Evolutionary conservation across 1,140 invertebrate species (phyloP).

Genomic region (Diachasmimorpha longicaudata): DNA sequence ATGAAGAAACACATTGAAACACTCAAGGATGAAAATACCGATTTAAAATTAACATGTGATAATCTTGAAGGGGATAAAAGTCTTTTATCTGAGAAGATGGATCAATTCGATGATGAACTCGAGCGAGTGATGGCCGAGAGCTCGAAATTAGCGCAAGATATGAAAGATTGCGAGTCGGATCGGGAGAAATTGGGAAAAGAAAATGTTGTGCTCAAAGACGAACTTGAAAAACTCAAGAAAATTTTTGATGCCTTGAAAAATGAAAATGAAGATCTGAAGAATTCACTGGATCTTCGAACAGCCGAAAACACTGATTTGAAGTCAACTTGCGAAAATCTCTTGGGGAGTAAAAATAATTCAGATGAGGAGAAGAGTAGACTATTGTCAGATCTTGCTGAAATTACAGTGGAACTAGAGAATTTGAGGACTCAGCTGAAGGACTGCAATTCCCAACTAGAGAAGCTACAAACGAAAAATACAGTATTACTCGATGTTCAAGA

Average conservation of each 20-base stretch:
- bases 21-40: not conserved
- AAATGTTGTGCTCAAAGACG: not conserved
- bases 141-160: not conserved
- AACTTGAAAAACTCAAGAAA: slow-evolving; percentile 7
- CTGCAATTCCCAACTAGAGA: not conserved
- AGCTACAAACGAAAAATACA: not conserved
- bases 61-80: not conserved
- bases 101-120: not conserved
- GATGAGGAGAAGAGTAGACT: not conserved
- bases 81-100: not conserved
- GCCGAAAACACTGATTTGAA: not conserved
- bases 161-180: not conserved
- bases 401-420: not conserved
- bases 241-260: not conserved
- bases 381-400: not conserved
- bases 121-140: slow-evolving; percentile 4
- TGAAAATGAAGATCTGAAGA: not conserved
- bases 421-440: slow-evolving; percentile 1
- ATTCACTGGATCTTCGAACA: not conserved
- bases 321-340: not conserved
- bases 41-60: not conserved
- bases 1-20: not conserved
- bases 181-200: not conserved
- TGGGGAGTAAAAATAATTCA: not conserved
- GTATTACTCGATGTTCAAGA: not conserved